Evolutionary conservation across 2,113 vertebrate species (phyloP), one percentile per base, ranked within the genome.

Genomic region (Chionis minor): DNA sequence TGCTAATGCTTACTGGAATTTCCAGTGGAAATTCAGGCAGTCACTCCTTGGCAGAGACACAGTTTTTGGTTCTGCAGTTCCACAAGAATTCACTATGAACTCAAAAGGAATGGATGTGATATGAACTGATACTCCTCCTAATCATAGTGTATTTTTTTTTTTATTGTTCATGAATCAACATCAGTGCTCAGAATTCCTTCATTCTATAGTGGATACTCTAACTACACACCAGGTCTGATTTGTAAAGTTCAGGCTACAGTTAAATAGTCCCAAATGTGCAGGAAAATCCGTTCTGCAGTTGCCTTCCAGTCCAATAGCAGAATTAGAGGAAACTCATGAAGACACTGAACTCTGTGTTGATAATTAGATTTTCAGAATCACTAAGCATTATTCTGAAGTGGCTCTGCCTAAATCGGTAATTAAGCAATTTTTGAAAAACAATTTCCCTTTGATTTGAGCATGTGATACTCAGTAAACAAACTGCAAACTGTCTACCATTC

Each of bases 1-100:
- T 73, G 42, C 38, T 94, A 96, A 94, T 17, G 8, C 42, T 90
- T 72, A 81, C 59, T 94, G 86, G 92, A 95, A 93, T 79, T 95
- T 81, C 51, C 88, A 86, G 51, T 86, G 71, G 80, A 94, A 92
- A 96, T 84, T 88, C 14, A 86, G 44, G 16, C 47, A 75, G 56
- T 65, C 55, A 56, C 21, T 88, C 33, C 65, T 62, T 83, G 88
- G 88, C 92, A 81, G 52, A 84, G 32, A 26, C 47, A 51, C 61
- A 21, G 33, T 47, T 73, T 42, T 74, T 56, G 7, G 23, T 78
- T 83, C 44, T 84, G 28, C 26, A 59, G 27, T 58, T 93, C 59
- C 6, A 5, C 28, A 78, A 11, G 49, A 54, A 55, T 67, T 88
- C 58, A 73, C 9, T n/a, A 58, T 2, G 3, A 81, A 51, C 14